These are phyloP conservation scores for Augochlorella aurata DNA, from an alignment of 2,888 invertebrate genomes.

Conservation along the genomic window DNA sequence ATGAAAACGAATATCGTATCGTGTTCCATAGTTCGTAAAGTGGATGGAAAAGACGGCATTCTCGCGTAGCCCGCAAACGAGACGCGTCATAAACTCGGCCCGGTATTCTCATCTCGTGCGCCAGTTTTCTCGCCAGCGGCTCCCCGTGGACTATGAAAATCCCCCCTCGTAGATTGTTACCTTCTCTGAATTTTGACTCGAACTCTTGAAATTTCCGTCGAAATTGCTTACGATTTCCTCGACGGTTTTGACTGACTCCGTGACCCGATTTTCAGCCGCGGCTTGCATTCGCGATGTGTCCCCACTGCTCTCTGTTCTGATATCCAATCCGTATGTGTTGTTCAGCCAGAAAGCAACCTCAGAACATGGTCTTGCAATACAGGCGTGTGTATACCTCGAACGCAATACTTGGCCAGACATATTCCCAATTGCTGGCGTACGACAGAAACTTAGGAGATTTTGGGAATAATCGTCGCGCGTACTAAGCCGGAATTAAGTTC, in stretches of 20 bases:
- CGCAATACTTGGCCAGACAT: neutral
- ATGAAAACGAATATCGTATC: neutral
- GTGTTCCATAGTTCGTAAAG: conserved; percentile 30
- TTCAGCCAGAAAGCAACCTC: neutral
- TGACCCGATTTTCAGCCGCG: conserved; percentile 38
- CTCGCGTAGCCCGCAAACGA: conserved; percentile 28
- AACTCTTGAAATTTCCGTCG: conserved; percentile 29
- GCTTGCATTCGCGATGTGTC: conserved; percentile 16
- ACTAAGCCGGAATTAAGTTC: neutral
- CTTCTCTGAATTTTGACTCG: conserved; percentile 27
- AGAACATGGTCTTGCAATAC: neutral
- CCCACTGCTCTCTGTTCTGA: conserved; percentile 23
- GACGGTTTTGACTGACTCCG: conserved; percentile 11
- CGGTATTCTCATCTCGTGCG: conserved; percentile 15
- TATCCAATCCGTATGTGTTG: conserved; percentile 15
- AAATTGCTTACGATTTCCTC: conserved; percentile 40
- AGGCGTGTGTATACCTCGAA: neutral
- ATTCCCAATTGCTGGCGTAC: neutral
- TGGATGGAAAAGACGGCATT: conserved; percentile 24
- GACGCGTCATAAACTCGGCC: conserved; percentile 39
- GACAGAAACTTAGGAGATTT: neutral
- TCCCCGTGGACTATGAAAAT: conserved; percentile 26
- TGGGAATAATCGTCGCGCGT: neutral
- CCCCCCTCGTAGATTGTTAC: conserved; percentile 24
- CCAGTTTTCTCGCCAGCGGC: conserved; percentile 24